These are phyloP conservation scores for Tholera decimalis DNA, from an alignment of 2,888 invertebrate species.

Conservation along the genomic window DNA sequence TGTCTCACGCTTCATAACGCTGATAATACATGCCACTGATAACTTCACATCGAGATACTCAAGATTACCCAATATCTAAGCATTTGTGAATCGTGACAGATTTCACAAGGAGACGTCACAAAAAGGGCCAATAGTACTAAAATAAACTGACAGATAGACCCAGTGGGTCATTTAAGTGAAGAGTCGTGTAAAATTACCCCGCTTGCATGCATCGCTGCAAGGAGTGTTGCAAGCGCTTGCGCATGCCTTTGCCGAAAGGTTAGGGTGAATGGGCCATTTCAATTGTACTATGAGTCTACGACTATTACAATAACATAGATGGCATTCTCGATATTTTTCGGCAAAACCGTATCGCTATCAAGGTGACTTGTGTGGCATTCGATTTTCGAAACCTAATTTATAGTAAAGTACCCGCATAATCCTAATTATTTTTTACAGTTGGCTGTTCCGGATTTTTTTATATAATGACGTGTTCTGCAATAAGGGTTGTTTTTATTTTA, in stretches of 20 bases:
- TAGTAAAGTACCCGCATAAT: conserved; percentile 48
- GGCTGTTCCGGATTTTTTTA: conserved; percentile 19
- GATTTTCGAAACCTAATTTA: conserved; percentile 14
- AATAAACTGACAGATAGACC: conserved; percentile 27
- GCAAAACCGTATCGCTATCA: conserved; percentile 32
- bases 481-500: conserved; percentile 35
- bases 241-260: conserved; percentile 75
- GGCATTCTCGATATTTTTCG: conserved; percentile 49
- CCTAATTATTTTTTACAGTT: conserved; percentile 19
- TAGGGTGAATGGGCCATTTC: conserved; percentile 67
- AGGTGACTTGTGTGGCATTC: conserved; percentile 33
- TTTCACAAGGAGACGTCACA: conserved; percentile 19
- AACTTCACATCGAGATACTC: conserved; percentile 8
- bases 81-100: neutral
- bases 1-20: conserved; percentile 1
- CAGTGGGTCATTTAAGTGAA: conserved; percentile 69
- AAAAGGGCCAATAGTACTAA: conserved; percentile 31
- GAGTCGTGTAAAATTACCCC: conserved; percentile 75
- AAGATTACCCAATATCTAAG: conserved; percentile 16
- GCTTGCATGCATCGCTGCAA: conserved; percentile 68
- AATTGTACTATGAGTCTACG: conserved; percentile 47
- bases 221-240: conserved; percentile 76
- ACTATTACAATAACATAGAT: conserved; percentile 47
- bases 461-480: neutral
- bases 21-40: conserved; percentile 35